phyloP scores from a whole-genome alignment of 2,113 vertebrate genomes.

The Toxotes jaculatrix region DNA sequence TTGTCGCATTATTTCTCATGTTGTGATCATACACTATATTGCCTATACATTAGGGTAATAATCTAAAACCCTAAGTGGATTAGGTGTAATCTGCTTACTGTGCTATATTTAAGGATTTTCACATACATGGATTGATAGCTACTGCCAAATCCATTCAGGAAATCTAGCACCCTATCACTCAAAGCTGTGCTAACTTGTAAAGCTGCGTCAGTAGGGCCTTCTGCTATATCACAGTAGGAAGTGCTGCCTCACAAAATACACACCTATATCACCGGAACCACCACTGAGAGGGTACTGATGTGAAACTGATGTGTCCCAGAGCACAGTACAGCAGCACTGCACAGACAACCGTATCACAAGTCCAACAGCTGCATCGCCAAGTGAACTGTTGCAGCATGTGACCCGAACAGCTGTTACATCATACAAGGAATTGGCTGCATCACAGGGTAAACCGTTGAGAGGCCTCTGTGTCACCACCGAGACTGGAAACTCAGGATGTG shows the following conservation, averaged over 20 bases:
- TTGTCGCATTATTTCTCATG: conserved; percentile 60
- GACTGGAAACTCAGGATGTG: neutral
- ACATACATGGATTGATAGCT: conserved; percentile 57
- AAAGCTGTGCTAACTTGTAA: conserved; percentile 22
- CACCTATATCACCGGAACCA: neutral
- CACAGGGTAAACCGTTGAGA: neutral
- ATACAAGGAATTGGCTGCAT: conserved; percentile 11
- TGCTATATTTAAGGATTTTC: conserved; percentile 64
- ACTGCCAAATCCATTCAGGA: conserved; percentile 50
- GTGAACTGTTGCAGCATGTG: neutral
- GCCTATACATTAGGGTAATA: conserved; percentile 72
- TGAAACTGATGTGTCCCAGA: neutral
- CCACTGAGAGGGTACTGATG: neutral
- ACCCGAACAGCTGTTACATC: conserved; percentile 20
- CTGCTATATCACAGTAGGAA: conserved; percentile 5
- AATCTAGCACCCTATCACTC: conserved; percentile 37
- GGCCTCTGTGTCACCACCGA: no score
- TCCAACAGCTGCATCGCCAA: neutral
- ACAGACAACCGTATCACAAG: conserved; percentile 4
- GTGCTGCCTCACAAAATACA: conserved; percentile 1
- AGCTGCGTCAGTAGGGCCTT: conserved; percentile 15
- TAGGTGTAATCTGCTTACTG: conserved; percentile 73
- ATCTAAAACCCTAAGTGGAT: conserved; percentile 70
- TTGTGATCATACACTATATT: conserved; percentile 63
- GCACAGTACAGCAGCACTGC: neutral